phyloP scores from a whole-genome alignment of 2,113 vertebrate species.

The Sinocyclocheilus anshuiensis region DNA sequence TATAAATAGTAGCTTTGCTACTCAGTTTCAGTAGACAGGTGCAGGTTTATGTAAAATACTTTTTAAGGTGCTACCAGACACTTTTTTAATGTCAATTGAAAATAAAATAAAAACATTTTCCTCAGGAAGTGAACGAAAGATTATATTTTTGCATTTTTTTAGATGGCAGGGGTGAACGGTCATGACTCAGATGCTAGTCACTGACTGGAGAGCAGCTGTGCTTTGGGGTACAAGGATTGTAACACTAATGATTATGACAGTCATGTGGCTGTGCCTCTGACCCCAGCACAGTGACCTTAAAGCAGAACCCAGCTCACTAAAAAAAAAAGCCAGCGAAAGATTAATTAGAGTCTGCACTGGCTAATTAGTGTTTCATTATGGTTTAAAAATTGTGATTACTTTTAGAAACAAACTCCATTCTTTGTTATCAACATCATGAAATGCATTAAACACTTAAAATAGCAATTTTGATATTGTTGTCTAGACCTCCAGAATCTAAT shows the following conservation, averaged over 20 bases:
- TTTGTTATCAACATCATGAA: too few relatives aligned
- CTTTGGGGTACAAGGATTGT: not conserved
- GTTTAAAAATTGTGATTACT: not conserved
- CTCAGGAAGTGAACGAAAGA: not conserved
- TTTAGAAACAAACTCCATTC: not conserved
- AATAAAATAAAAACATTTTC: not conserved
- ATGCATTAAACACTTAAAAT: too few relatives aligned
- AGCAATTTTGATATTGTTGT: too few relatives aligned
- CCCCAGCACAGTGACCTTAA: not conserved
- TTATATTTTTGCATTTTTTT: not conserved
- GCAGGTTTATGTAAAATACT: not conserved
- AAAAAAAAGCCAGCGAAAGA: not conserved
- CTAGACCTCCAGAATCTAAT: too few relatives aligned
- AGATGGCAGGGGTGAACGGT: not conserved
- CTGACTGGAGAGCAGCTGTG: not conserved
- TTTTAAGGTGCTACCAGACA: not conserved
- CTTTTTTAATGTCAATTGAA: not conserved
- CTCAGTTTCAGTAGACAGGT: not conserved
- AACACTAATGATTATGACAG: not conserved
- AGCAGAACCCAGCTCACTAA: not conserved
- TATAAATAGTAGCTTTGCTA: not conserved
- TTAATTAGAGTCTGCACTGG: not conserved
- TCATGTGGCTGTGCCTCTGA: not conserved
- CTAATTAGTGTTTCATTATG: not conserved
- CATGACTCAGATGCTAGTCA: slow-evolving; percentile 12